Evolutionary conservation across 1,140 invertebrate species (phyloP), one percentile per base, ranked within the genome.

Genomic region (Melitaea cinxia): DNA sequence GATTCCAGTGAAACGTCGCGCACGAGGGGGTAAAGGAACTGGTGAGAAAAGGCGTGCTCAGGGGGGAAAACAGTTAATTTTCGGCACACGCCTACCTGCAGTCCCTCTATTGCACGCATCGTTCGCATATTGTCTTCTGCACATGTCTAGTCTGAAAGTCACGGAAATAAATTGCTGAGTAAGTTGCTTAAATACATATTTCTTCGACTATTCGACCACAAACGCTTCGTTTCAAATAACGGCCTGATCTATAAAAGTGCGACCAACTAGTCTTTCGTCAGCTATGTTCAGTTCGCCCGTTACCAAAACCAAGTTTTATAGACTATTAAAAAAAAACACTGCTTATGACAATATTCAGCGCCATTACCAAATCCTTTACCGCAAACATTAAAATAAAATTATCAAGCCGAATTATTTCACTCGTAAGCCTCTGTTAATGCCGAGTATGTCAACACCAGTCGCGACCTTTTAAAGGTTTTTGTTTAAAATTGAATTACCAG

Each of bases 91-190:
- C 93, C 92, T 97, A 98, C 97, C 97, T 97, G 97, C 97, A 80
- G 97, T 98, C 93, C 97, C 97, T 93, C 97, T 95, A 95, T 98
- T 98, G 96, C 97, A 98, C 92, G 95, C 95, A 92, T 97, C 97
- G 93, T 95, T 96, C 89, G 96, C 94, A 93, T 96, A 97, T 93
- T 97, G 95, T 93, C 97, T 94, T 93, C 97, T 95, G 95, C 97
- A 98, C 97, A 98, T 98, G 95, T 98, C 97, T 94, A 98, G 96
- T 97, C 97, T 98, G 96, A 92, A 91, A 91, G 70, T 75, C 68
- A 85, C 68, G 72, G 73, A 90, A 90, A 89, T 71, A 78, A 78
- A 76, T 57, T 72, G 74, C 77, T 88, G 60, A 83, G 79, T 80
- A 77, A 74, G 72, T 69, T 74, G 47, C 49, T 65, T 53, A 23